These are phyloP conservation scores for Tachina lurida DNA, from an alignment of 2,888 invertebrate genomes.

Conservation along the genomic window DNA sequence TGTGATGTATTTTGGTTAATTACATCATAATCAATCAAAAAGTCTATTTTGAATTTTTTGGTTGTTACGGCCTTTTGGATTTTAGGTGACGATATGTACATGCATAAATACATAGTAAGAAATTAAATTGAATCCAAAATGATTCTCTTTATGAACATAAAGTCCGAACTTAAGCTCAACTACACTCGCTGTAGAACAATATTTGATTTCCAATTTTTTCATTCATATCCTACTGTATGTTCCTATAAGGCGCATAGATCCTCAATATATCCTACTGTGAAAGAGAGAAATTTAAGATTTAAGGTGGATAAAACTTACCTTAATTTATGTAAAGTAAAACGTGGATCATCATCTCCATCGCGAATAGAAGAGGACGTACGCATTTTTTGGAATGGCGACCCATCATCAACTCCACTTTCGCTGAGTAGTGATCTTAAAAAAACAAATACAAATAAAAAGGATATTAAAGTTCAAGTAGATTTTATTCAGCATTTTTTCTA, in stretches of 20 bases:
- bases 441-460: conserved; percentile 3
- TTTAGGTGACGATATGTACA: no score
- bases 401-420: conserved; percentile 88
- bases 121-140: no score
- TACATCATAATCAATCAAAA: no score
- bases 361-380: conserved; percentile 85
- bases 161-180: no score
- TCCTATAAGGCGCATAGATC: no score
- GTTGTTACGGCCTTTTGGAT: no score
- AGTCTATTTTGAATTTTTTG: no score
- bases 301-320: conserved; percentile 83
- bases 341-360: conserved; percentile 85
- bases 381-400: conserved; percentile 84
- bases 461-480: neutral
- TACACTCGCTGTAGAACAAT: no score
- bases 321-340: conserved; percentile 86
- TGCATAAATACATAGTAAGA: no score
- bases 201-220: no score
- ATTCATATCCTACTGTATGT: neutral
- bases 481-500: neutral
- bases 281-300: neutral
- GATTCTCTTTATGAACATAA: no score
- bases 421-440: conserved; percentile 86
- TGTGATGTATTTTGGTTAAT: no score
- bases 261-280: neutral